phyloP scores from a whole-genome alignment of 1,140 invertebrate genomes.

The Choristoneura fumiferana region DNA sequence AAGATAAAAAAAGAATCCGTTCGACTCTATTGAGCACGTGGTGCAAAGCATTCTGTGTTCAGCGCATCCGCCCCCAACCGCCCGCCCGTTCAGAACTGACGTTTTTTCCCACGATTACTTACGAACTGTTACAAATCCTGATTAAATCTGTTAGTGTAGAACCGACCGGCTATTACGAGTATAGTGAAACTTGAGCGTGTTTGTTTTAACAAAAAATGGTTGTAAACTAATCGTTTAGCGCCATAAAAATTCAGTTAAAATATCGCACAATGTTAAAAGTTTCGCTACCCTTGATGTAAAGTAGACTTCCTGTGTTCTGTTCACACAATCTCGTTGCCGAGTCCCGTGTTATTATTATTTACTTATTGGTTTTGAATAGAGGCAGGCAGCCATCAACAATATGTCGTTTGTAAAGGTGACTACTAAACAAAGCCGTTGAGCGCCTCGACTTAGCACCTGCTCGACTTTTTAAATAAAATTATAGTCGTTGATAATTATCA shows the following conservation, averaged over 20 bases:
- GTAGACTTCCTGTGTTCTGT: constrained; percentile 58
- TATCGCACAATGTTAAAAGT: not conserved
- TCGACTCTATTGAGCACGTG: constrained; percentile 50
- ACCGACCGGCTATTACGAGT: not conserved
- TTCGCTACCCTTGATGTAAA: constrained; percentile 42
- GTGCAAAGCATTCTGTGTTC: constrained; percentile 41
- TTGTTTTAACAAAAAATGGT: not conserved
- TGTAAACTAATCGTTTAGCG: too few relatives aligned
- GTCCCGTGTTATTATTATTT: constrained; percentile 64
- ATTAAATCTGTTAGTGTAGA: constrained; percentile 20
- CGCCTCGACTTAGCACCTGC: constrained; percentile 61
- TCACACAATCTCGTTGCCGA: constrained; percentile 55
- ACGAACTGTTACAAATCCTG: constrained; percentile 44
- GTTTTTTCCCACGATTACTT: constrained; percentile 65
- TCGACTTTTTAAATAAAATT: constrained; percentile 42
- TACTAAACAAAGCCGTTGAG: constrained; percentile 67
- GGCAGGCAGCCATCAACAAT: constrained; percentile 64
- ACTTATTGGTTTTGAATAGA: constrained; percentile 65
- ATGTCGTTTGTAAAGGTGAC: constrained; percentile 68
- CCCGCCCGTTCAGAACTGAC: constrained; percentile 48
- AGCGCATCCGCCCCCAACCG: constrained; percentile 56
- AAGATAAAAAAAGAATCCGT: constrained; percentile 29
- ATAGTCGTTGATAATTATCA: constrained; percentile 32
- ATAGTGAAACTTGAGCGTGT: too few relatives aligned
- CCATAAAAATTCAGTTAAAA: constrained; percentile 12